Conservation (phyloP, 2,113 vertebrate species). For the Tauraco erythrolophus region DNA sequence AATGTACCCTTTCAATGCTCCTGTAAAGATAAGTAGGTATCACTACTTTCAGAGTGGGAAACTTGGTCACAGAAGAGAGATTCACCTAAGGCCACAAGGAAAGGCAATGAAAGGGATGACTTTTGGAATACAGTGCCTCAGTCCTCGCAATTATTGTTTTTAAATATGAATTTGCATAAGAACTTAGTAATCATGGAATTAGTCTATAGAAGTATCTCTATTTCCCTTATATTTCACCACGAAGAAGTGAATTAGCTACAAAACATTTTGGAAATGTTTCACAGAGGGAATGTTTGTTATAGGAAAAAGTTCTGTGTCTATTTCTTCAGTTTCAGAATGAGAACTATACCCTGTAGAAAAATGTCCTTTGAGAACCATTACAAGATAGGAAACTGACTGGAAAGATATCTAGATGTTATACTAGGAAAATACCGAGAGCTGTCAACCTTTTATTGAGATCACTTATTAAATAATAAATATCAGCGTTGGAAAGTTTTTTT, state of each 20-base stretch:
- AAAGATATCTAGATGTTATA: not conserved
- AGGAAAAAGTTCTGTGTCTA: not conserved
- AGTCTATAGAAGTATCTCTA: not conserved
- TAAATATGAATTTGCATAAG: not conserved
- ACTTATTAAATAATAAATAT: not conserved
- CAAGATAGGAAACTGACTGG: not conserved
- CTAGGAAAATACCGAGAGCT: not conserved
- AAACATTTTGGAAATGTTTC: not conserved
- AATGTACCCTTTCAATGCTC: not conserved
- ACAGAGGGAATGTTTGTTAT: not conserved
- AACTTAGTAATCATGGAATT: not conserved
- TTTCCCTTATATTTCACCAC: not conserved
- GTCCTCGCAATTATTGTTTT: not conserved
- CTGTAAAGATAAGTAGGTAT: not conserved
- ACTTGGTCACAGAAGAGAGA: not conserved
- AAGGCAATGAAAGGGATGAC: not conserved
- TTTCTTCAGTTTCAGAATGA: not conserved
- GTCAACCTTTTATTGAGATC: not conserved
- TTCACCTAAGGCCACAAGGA: not conserved
- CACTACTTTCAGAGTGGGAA: not conserved
- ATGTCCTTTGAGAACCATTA: not conserved
- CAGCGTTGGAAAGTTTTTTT: not conserved
- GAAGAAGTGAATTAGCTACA: not conserved
- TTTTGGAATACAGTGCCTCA: not conserved
- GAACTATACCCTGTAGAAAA: not conserved